These are phyloP conservation scores for Montifringilla adamsi DNA, from an alignment of 2,113 vertebrate species.

Conservation along the genomic window DNA sequence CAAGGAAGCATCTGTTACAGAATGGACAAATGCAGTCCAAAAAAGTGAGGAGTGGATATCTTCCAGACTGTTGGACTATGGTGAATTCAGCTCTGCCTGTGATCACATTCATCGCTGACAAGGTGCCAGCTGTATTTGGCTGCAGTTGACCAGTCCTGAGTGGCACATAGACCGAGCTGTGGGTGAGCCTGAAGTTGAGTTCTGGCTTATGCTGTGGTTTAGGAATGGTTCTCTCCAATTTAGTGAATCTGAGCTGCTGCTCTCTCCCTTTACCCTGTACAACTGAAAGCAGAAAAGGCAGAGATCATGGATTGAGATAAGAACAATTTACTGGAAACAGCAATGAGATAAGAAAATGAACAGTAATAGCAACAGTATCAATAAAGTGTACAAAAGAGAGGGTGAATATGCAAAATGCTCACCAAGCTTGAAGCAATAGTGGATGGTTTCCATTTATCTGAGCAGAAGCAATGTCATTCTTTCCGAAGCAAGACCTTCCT, in stretches of 20 bases:
- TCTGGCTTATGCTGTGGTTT: not conserved
- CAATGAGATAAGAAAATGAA: not conserved
- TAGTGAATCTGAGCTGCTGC: fast-evolving
- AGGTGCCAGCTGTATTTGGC: not conserved
- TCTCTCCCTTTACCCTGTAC: fast-evolving
- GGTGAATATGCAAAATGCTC: not conserved
- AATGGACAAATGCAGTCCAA: not conserved
- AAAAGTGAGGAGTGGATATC: not conserved
- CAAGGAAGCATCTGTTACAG: not conserved
- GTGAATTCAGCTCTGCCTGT: not conserved
- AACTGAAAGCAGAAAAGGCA: not conserved
- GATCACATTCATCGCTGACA: not conserved
- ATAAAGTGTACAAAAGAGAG: not conserved
- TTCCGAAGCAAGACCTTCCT: not conserved
- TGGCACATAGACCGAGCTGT: not conserved
- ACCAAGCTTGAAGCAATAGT: not conserved
- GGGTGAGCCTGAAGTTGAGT: not conserved
- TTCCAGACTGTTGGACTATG: not conserved
- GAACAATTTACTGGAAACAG: not conserved
- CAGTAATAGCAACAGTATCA: not conserved
- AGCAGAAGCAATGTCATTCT: fast-evolving
- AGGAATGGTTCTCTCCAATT: not conserved
- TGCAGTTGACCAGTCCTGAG: fast-evolving
- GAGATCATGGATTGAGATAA: not conserved
- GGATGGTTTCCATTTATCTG: fast-evolving